These are phyloP conservation scores for Microtus pennsylvanicus DNA, from an alignment of 2,113 vertebrate species.

Conservation along the genomic window DNA sequence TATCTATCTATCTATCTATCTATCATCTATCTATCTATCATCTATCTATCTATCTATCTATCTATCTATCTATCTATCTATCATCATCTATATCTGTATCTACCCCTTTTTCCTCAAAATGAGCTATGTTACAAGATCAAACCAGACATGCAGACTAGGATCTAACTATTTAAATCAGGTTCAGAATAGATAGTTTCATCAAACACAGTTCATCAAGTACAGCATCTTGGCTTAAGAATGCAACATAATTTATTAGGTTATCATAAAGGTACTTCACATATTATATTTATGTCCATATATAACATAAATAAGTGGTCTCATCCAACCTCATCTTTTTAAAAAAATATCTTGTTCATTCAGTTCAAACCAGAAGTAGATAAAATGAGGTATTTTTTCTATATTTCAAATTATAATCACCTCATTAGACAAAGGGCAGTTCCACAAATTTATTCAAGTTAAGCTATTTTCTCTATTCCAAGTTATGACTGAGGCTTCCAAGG, in stretches of 20 bases:
- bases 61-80: too few relatives aligned
- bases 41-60: too few relatives aligned
- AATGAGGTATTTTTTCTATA: neutral
- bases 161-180: conserved; percentile 5
- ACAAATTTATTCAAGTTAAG: neutral
- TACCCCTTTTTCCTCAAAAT: neutral
- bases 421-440: neutral
- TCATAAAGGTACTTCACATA: neutral
- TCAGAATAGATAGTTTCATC: neutral
- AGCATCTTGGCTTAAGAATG: neutral
- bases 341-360: neutral
- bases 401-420: neutral
- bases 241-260: neutral
- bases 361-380: neutral
- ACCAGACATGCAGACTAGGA: neutral
- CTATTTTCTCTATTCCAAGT: neutral
- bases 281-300: neutral
- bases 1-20: too few relatives aligned
- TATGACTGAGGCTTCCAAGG: neutral
- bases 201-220: neutral
- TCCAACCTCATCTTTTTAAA: neutral
- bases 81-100: too few relatives aligned
- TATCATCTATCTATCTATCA: too few relatives aligned
- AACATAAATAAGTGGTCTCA: neutral
- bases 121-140: neutral